These are phyloP conservation scores for Schizaphis graminum DNA, from an alignment of 2,888 invertebrate genomes.

Conservation along the genomic window DNA sequence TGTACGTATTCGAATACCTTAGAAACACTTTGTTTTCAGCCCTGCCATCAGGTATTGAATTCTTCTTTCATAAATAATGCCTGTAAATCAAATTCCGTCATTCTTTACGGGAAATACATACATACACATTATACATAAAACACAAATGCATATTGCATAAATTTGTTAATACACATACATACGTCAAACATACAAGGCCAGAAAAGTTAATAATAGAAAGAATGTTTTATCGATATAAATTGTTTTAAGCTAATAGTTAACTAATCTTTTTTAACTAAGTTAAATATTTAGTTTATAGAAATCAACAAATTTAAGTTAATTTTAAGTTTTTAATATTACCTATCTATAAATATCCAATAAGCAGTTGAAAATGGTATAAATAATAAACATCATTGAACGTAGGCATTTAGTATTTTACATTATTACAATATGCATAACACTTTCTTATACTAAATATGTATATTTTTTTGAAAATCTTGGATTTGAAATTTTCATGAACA, in stretches of 20 bases:
- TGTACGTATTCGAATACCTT: neutral
- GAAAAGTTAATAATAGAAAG: neutral
- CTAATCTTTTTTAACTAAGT: neutral
- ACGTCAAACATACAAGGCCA: neutral
- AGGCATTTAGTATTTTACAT: neutral
- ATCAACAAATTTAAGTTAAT: neutral
- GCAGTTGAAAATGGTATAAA: neutral
- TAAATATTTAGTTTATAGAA: neutral
- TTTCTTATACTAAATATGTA: neutral
- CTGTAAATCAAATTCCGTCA: neutral
- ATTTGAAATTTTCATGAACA: neutral
- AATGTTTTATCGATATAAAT: neutral
- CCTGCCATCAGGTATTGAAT: neutral
- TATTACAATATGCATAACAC: neutral
- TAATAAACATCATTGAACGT: neutral
- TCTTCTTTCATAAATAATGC: neutral
- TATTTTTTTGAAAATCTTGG: neutral
- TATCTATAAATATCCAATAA: neutral
- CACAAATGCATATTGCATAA: no score
- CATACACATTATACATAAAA: no score
- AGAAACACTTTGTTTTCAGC: neutral
- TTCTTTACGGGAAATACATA: neutral
- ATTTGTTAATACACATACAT: neutral
- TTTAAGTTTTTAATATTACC: neutral
- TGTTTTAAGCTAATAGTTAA: neutral